A percentile compares a stretch with the other conserved stretches of the same genome.
These are phyloP conservation scores for Myanophis thanlyinensis DNA, from an alignment of 2,113 vertebrate genomes.

Conservation along the genomic window DNA sequence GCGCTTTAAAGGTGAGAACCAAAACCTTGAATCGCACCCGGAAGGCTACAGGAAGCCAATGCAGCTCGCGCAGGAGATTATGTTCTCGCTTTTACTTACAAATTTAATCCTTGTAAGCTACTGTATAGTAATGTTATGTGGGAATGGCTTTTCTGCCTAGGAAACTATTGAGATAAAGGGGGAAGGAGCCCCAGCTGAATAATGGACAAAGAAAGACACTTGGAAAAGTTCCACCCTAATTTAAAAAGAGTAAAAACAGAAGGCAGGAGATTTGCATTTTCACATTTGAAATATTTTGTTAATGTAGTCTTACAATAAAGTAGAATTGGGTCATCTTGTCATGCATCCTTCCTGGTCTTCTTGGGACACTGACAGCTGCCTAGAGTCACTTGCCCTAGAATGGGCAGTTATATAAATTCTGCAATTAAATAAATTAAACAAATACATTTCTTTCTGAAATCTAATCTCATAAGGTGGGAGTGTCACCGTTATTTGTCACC, in stretches of 20 bases:
- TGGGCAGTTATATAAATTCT: background rate
- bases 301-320: background rate
- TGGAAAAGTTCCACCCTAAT: background rate
- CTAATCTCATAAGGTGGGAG: background rate
- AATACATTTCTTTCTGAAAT: background rate
- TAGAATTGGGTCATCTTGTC: background rate
- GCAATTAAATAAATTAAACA: background rate
- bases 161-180: background rate
- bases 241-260: background rate
- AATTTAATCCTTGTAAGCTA: background rate
- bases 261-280: background rate
- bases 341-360: background rate
- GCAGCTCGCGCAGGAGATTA: too few relatives aligned
- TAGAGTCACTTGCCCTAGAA: background rate
- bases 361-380: too few relatives aligned
- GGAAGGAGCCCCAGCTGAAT: background rate
- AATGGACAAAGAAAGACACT: background rate
- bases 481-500: background rate
- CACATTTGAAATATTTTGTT: background rate
- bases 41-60: too few relatives aligned
- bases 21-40: too few relatives aligned
- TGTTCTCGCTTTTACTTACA: background rate
- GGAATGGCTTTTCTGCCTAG: background rate
- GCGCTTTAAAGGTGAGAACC: too few relatives aligned
- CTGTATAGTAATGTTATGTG: background rate